Percentiles rank a stretch among this genome's conserved stretches.
Evolutionary conservation across 1,140 invertebrate genomes (phyloP).

Genomic region (Drosophila elegans): DNA sequence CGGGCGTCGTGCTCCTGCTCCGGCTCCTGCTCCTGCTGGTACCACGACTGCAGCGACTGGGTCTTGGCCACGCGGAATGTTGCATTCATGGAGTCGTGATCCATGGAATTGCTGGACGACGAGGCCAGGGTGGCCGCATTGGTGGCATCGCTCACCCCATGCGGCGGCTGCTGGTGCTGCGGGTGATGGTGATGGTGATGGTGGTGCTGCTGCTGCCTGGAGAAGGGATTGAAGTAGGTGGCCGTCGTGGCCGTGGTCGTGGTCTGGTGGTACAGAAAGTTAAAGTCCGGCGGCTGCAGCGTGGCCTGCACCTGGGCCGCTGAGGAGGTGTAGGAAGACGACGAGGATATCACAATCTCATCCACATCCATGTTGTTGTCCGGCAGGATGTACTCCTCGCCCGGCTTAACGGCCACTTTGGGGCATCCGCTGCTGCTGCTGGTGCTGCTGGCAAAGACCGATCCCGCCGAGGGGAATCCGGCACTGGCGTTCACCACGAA

Average conservation of each 20-base stretch:
- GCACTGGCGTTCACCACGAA: constrained; percentile 66
- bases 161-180: constrained; percentile 51
- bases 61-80: constrained; percentile 63
- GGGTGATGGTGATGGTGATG: constrained; percentile 49
- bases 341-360: constrained; percentile 81
- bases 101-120: constrained; percentile 72
- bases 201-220: constrained; percentile 57
- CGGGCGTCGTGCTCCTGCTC: constrained; percentile 34
- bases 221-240: constrained; percentile 53
- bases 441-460: constrained; percentile 71
- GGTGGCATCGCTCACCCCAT: constrained; percentile 70
- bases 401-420: constrained; percentile 31
- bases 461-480: constrained; percentile 73
- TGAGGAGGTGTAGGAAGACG: constrained; percentile 70
- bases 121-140: constrained; percentile 76
- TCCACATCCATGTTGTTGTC: constrained; percentile 74
- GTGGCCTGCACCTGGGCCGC: constrained; percentile 32
- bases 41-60: constrained; percentile 52
- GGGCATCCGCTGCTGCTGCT: constrained; percentile 10
- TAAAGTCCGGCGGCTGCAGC: constrained; percentile 55
- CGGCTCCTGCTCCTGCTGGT: constrained; percentile 28
- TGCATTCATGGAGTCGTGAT: constrained; percentile 74
- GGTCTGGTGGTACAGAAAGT: constrained; percentile 64
- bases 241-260: constrained; percentile 29
- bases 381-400: constrained; percentile 75